Conservation (phyloP, 2,888 invertebrate genomes). For the Pollenia labialis region DNA sequence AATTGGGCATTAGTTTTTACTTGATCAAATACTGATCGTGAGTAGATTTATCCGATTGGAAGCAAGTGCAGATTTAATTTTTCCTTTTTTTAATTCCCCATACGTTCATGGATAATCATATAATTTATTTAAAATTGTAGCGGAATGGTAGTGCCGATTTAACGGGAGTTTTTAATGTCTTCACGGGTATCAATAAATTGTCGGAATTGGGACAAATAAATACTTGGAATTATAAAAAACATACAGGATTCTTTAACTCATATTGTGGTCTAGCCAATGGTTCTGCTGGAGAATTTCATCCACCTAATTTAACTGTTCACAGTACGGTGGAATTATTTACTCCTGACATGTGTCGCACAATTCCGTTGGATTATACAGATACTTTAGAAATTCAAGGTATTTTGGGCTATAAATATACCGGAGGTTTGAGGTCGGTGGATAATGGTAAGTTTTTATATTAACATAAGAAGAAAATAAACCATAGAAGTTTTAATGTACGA, state of each 20-base stretch:
- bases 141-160: slow-evolving; percentile 90
- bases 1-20: no score
- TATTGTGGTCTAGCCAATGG: slow-evolving; percentile 88
- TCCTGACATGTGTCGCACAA: slow-evolving; percentile 90
- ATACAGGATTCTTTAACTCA: slow-evolving; percentile 85
- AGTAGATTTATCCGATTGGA: no score
- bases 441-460: slow-evolving; percentile 85
- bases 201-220: slow-evolving; percentile 88
- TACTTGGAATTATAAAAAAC: slow-evolving; percentile 89
- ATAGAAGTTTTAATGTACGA: background rate
- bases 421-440: slow-evolving; percentile 88
- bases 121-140: slow-evolving; percentile 84
- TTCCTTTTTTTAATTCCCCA: no score
- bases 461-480: background rate
- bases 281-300: slow-evolving; percentile 92
- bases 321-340: slow-evolving; percentile 87
- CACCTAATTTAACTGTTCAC: slow-evolving; percentile 86
- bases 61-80: no score
- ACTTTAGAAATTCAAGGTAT: slow-evolving; percentile 86
- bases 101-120: no score
- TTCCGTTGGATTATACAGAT: slow-evolving; percentile 87
- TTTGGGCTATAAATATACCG: slow-evolving; percentile 87
- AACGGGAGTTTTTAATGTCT: slow-evolving; percentile 91
- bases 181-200: slow-evolving; percentile 88
- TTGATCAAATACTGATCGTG: no score